Base-by-base conservation (phyloP, 1,140 invertebrate genomes). In the Drosophila suzukii region DNA sequence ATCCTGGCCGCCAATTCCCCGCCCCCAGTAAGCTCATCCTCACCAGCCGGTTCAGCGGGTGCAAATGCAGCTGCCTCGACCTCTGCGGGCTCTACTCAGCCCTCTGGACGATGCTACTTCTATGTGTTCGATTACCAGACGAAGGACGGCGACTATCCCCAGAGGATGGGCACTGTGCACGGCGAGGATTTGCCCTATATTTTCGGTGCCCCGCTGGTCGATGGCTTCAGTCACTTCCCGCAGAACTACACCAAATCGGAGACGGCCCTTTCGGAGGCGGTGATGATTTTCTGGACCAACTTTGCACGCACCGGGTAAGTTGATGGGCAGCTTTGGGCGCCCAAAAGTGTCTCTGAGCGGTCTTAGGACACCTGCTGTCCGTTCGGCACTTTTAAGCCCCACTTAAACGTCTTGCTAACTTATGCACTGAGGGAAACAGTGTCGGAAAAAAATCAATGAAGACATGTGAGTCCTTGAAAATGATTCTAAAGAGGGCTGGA, bases 281-380 rank as follows among this genome's bases (percentile, higher is more conserved):
- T 98, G 53, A 99, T 99, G 94, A 95, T 96, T 51, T 98, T 98
- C 91, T 96, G 98, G 93, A 96, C 97, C n/a, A 99, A 99, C 93
- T 99, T 99, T 92, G 97, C 97, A 6, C 96, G 97, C 92, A 97
- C 96, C 15, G 98, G 98, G 98, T 99, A 94, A 95, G 96, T 94
- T 15, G 53, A 38, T 10, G 32, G 36, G 55, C n/a, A 50, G 51
- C 63, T 49, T 30, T 10, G 30, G 27, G 10, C 20, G 30, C 38
- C 20, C 20, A 6, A 34, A 68, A 82, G 54, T 75, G 62, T 43
- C 47, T 47, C 38, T 67, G 20, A 67, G 70, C 39, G 38, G 70
- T 47, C 71, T 75, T 70, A 46, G 61, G 54, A 67, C 76, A 80
- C 81, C 72, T 71, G 77, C 71, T 63, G 56, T 49, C 38, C 41